Percentiles rank a stretch among this genome's conserved stretches.
These are phyloP conservation scores for Raphicerus campestris DNA, from an alignment of 2,113 vertebrate genomes.

Conservation along the genomic window DNA sequence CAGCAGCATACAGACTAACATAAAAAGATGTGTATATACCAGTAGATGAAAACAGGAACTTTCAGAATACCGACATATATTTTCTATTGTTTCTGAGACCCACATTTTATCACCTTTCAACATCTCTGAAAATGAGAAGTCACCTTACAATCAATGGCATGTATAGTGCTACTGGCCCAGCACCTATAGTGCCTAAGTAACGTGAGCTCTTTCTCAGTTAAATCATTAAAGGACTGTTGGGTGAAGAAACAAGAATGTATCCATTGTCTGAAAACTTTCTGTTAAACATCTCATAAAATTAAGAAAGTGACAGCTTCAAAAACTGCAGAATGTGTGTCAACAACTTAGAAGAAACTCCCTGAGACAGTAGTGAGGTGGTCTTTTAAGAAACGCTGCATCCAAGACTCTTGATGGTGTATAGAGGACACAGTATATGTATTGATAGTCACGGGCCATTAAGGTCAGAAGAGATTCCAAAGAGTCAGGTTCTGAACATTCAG, in stretches of 20 bases:
- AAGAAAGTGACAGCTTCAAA: neutral
- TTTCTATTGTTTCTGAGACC: neutral
- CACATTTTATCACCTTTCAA: neutral
- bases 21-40: neutral
- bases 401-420: neutral
- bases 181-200: neutral
- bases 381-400: neutral
- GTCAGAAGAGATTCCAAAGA: neutral
- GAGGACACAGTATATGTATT: neutral
- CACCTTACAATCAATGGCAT: neutral
- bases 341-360: neutral
- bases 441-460: neutral
- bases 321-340: neutral
- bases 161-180: neutral
- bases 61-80: neutral
- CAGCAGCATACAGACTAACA: neutral
- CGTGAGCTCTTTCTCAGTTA: neutral
- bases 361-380: neutral
- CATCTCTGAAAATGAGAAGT: neutral
- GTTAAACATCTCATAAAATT: neutral
- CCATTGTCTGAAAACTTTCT: neutral
- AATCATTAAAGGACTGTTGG: neutral
- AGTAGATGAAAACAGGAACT: neutral
- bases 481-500: neutral
- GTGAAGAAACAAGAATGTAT: neutral